Evolutionary conservation across 2,797 vertebrate species (phyloP).

Genomic region (Myotis findleyi): DNA sequence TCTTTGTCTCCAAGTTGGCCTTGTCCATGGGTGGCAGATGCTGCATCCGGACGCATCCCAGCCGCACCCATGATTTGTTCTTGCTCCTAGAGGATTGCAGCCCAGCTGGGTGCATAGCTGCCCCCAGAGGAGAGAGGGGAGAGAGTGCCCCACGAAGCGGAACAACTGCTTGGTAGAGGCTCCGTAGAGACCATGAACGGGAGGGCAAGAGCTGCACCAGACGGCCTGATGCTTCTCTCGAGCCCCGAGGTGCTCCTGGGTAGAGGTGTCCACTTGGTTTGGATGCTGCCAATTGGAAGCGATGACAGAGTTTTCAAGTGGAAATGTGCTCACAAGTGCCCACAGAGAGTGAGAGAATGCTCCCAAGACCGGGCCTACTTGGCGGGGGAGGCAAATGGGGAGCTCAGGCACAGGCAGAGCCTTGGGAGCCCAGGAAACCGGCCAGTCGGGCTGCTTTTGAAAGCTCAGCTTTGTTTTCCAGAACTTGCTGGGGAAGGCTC

Average conservation of each 20-base stretch:
- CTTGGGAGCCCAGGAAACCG: background rate
- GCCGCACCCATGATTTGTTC: background rate
- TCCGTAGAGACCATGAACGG: background rate
- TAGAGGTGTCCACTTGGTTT: background rate
- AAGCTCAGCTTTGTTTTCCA: conserved; percentile 3
- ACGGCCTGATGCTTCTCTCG: background rate
- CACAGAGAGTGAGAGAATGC: background rate
- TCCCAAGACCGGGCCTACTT: background rate
- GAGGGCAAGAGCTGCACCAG: background rate
- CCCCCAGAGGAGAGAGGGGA: background rate
- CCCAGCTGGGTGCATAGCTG: background rate
- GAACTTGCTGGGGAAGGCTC: conserved; percentile 49
- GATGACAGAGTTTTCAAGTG: background rate
- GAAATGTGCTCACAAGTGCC: background rate
- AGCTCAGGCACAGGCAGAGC: background rate
- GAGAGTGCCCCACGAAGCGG: background rate
- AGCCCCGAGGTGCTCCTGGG: background rate
- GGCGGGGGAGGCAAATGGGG: background rate
- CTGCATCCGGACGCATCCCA: background rate
- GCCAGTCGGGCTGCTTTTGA: background rate
- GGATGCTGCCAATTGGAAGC: background rate
- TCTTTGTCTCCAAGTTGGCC: background rate
- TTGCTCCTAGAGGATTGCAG: background rate
- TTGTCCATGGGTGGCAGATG: no score
- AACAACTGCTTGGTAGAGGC: background rate